Conservation (phyloP, 2,888 invertebrate genomes). For the Agriotes lineatus region DNA sequence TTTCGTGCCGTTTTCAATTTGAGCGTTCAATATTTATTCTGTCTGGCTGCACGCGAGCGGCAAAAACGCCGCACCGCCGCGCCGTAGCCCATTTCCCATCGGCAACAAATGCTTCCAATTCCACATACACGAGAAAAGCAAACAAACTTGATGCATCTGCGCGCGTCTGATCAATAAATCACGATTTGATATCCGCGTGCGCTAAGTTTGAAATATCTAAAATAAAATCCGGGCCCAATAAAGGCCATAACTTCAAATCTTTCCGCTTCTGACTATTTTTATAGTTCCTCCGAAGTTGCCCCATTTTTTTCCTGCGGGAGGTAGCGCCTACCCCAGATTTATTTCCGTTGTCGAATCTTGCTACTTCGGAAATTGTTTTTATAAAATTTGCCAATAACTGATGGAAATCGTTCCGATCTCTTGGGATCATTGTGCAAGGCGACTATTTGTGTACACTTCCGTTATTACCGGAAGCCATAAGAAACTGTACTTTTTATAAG, state of each 20-base stretch:
- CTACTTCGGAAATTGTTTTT: no score
- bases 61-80: no score
- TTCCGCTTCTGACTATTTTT: not conserved
- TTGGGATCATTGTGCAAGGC: no score
- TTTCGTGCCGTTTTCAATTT: no score
- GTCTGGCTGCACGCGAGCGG: no score
- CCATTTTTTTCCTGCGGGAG: not conserved
- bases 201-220: conserved; percentile 20
- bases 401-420: no score
- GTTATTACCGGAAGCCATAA: no score
- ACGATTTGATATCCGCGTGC: conserved; percentile 20
- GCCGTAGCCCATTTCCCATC: not conserved
- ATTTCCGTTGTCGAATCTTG: not conserved
- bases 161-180: conserved; percentile 17
- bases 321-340: no score
- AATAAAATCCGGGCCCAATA: not conserved
- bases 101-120: not conserved
- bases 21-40: no score
- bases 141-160: not conserved
- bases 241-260: conserved; percentile 4
- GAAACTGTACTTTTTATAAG: no score
- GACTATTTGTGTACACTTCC: no score
- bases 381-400: no score
- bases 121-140: not conserved
- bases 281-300: not conserved